Base-by-base conservation (phyloP, 2,888 invertebrate species). In the Papilio elwesi region DNA sequence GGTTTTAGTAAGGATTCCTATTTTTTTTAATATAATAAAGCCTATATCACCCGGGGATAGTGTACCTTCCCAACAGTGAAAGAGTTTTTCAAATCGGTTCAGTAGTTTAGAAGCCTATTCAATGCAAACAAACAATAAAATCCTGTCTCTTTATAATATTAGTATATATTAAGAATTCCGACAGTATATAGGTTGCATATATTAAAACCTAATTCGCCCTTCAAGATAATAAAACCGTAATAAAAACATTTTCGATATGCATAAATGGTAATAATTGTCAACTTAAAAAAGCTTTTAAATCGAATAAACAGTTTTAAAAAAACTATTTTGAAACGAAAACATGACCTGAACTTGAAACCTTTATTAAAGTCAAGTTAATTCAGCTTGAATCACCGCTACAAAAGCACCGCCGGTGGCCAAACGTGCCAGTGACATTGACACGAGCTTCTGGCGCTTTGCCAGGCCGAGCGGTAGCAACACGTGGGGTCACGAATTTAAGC, bases 391-490 rank as follows among this genome's bases (percentile, higher is more conserved):
- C 38, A 47, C 4, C 53, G 38, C 9, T 26, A 51, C 36, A 51
- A 65, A 65, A 49, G 43, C 83, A 83, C 85, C 80, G 82, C 83
- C 83, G n/a, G 64, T 52, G 52, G 53, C 52, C 53, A 53, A 66
- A 48, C 82, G 81, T 87, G 88, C 85, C 88, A 88, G 86, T 91
- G 91, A 90, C 91, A 90, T 90, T 91, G 90, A 81, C 78, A 82
- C 81, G 83, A 81, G 80, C 81, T 89, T 87, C 71, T 49, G 69
- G 75, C 73, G 79, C 78, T 77, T 80, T 63, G 68, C 70, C 55
- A 63, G 71, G 71, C 70, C 66, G 38, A 59, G 59, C 70, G 85
- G 85, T 83, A 85, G 66, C 66, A 71, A 71, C 71, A 71, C 71
- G 71, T 66, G 59, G 64, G 57, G 49, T 48, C 53, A 53, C 64